These are phyloP conservation scores for Diglossa cyanea DNA, from an alignment of 2,797 vertebrate species.

Conservation along the genomic window DNA sequence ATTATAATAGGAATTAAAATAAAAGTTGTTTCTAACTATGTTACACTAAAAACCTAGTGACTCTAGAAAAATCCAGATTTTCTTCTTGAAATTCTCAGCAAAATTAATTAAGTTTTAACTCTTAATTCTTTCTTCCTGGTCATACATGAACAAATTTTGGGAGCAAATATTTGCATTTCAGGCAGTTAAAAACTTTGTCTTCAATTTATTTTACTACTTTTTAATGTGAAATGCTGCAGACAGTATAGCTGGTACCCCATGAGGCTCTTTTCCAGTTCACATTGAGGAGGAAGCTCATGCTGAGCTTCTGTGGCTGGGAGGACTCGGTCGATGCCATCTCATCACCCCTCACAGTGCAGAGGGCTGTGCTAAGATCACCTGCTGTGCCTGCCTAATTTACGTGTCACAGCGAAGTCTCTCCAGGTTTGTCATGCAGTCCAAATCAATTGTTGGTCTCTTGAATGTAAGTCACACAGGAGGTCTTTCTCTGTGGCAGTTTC, in stretches of 20 bases:
- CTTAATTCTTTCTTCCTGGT: neutral
- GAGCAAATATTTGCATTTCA: neutral
- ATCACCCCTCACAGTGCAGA: neutral
- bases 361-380: neutral
- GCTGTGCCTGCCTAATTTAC: conserved; percentile 13
- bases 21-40: neutral
- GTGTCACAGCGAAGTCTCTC: neutral
- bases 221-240: neutral
- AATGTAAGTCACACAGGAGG: neutral
- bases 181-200: neutral
- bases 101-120: neutral
- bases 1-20: neutral
- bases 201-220: neutral
- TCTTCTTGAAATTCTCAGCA: neutral
- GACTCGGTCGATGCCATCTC: neutral
- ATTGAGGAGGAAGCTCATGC: neutral
- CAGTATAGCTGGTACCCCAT: neutral
- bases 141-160: neutral
- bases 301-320: neutral
- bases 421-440: neutral
- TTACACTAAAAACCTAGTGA: neutral
- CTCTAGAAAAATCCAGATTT: neutral
- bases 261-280: neutral
- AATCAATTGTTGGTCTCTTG: neutral
- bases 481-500: neutral